Evolutionary conservation across 2,797 vertebrate genomes (phyloP).

Genomic region (Synaphobranchus kaupii): DNA sequence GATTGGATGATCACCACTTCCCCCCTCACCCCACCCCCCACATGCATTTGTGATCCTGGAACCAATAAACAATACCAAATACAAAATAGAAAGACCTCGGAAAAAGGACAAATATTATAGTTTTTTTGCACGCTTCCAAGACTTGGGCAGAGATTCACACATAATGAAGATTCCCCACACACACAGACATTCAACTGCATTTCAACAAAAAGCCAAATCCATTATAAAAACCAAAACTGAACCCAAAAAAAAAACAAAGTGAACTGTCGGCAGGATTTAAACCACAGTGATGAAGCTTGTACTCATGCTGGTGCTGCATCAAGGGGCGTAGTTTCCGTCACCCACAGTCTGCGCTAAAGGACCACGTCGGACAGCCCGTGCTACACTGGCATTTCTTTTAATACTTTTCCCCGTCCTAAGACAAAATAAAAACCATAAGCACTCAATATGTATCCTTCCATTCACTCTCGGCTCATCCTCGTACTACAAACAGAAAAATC

Average conservation of each 20-base stretch:
- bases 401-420: neutral
- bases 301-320: slow-evolving; percentile 49
- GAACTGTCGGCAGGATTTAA: slow-evolving; percentile 65
- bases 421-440: neutral
- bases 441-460: too few species aligned
- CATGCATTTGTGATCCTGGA: slow-evolving; percentile 68
- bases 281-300: slow-evolving; percentile 57
- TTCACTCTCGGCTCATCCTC: neutral
- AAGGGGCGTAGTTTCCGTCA: neutral
- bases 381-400: slow-evolving; percentile 20
- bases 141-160: slow-evolving; percentile 56
- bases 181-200: slow-evolving; percentile 46
- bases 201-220: slow-evolving; percentile 57
- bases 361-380: neutral
- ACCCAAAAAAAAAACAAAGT: slow-evolving; percentile 55
- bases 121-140: slow-evolving; percentile 35
- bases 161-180: slow-evolving; percentile 64
- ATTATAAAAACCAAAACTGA: slow-evolving; percentile 63
- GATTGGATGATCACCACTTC: slow-evolving; percentile 46
- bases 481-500: neutral
- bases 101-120: slow-evolving; percentile 60
- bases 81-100: slow-evolving; percentile 71
- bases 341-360: slow-evolving; percentile 24
- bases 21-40: neutral
- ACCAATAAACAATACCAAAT: slow-evolving; percentile 79